phyloP scores from a whole-genome alignment of 2,888 invertebrate species.

The Parascotia fuliginaria region DNA sequence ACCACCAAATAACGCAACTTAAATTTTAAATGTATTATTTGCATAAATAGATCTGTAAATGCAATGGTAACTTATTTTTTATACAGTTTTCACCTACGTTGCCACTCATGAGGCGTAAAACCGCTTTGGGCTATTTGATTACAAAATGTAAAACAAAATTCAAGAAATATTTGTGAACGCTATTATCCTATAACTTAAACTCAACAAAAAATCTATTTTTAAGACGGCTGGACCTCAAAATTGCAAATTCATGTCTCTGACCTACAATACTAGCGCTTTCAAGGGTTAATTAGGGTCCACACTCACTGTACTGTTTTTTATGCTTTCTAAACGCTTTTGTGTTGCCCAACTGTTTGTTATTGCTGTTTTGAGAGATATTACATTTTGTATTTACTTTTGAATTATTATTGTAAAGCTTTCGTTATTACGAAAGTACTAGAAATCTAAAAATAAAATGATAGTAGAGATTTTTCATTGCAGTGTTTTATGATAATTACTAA shows the following conservation, averaged over 20 bases:
- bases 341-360: slow-evolving; percentile 26
- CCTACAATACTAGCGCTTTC: slow-evolving; percentile 32
- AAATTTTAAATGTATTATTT: too few species aligned
- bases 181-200: neutral
- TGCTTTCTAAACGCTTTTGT: slow-evolving; percentile 27
- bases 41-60: too few species aligned
- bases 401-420: neutral
- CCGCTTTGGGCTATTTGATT: too few species aligned
- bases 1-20: too few species aligned
- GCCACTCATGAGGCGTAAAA: too few species aligned
- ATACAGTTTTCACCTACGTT: too few species aligned
- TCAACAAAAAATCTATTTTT: slow-evolving; percentile 16
- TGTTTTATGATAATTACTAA: too few species aligned
- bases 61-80: too few species aligned
- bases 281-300: slow-evolving; percentile 30
- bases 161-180: neutral
- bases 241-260: slow-evolving; percentile 37
- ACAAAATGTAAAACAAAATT: too few species aligned
- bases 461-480: too few species aligned
- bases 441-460: too few species aligned
- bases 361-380: slow-evolving; percentile 13
- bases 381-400: slow-evolving; percentile 8
- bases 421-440: too few species aligned
- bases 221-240: slow-evolving; percentile 30
- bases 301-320: slow-evolving; percentile 24